Evolutionary conservation across 2,797 vertebrate species (phyloP), one percentile per base, ranked within the genome.

Genomic region (Sebastes itinus): DNA sequence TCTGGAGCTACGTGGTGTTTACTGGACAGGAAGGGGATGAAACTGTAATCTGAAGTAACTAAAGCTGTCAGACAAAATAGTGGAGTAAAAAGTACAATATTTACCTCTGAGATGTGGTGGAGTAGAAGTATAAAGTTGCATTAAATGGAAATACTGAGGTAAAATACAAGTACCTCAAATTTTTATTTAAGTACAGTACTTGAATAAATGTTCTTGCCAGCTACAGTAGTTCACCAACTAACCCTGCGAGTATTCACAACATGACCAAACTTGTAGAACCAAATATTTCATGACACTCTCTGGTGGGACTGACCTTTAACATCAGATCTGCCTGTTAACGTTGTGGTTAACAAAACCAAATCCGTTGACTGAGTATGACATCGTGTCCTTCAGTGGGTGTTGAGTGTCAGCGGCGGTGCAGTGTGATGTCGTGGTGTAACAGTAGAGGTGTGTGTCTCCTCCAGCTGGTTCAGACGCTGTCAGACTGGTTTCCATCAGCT

Each of bases 401-500:
- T 23, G 52, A 7, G 49, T 75, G 60, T 76, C 54, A 1, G 25
- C 20, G 6, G 32, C 13, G 46, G 35, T 27, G 60, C 61, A 7
- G 49, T 35, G 25, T 42, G 38, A 61, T 6, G 25, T 22, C 33
- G 6, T 18, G n/a, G 20, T 68, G 80, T 74, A 80, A 77, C 84
- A 42, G 65, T 61, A 75, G 77, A 80, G 6, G 25, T 16, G 46
- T 75, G 16, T 52, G 52, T 11, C 27, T 70, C 73, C 78, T 75
- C 49, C 58, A 16, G 64, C 74, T 22, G 38, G 20, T 67, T 73
- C 63, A 76, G 72, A 82, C 10, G 42, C 65, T 8, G 84, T 80
- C 80, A 4, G 46, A 83, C 85, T 58, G 85, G 85, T 84, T 84
- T 82, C 32, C 61, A 6, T 74, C 72, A 23, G 64, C 75, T 84